Evolutionary conservation across 2,888 invertebrate genomes (phyloP), one percentile per base, ranked within the genome.

Genomic region (Ecliptopera silaceata): DNA sequence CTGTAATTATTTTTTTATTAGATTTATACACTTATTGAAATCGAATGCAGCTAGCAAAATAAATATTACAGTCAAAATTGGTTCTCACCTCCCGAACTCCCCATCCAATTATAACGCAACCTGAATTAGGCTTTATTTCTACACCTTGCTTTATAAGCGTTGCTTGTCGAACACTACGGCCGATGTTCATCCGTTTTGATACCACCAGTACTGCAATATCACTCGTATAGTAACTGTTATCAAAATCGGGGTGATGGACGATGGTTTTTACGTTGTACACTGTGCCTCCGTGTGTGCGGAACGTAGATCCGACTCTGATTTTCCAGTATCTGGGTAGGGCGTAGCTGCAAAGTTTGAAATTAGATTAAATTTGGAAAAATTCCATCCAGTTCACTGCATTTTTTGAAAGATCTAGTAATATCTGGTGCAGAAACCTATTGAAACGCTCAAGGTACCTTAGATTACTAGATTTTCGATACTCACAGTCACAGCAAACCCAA

Each of bases 251-350:
- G 54, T 90, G 89, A 0, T 75, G 66, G 38, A 87, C 69, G 42
- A 91, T 84, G 0, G 69, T 75, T 57, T 87, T 88, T 12, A 89
- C 62, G 59, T 77, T 79, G 65, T 87, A 80, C 8, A 86, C 59
- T 1, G 70, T 61, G 0, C 89, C 89, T 2, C 90, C 90, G 22
- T 71, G 68, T 0, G 79, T 79, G 0, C 91, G 75, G 48, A 75
- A 88, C 0, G 89, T 76, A 0, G 91, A 89, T 0, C 89, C 89
- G 0, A 88, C 87, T 3, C 90, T 80, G 26, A 87, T 66, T 59
- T 73, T 84, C 91, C 91, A 91, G 60, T 78, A 83, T 38, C 75
- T 80, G 0, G 90, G 80, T 11, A 71, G 50, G 1, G 81, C 73
- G 61, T 88, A 89, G 62, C 90, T 89, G 74, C 29, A 58, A 60